These are phyloP conservation scores for Chascanopsetta lugubris DNA, from an alignment of 2,113 vertebrate species.

Conservation along the genomic window DNA sequence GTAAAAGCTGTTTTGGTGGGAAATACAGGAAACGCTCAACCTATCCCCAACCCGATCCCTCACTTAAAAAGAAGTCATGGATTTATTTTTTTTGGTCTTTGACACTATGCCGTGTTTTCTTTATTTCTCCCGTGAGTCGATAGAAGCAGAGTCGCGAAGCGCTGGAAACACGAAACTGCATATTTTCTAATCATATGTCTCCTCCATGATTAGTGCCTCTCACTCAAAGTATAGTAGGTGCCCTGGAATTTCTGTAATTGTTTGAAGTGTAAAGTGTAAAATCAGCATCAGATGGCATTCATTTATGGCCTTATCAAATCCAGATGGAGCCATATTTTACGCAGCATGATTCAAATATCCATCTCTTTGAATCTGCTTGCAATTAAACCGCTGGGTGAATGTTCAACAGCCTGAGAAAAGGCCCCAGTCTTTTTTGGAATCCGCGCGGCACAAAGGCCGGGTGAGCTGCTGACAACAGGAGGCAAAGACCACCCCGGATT, in stretches of 20 bases:
- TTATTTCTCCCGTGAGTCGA: neutral
- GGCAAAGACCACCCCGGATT: conserved; percentile 75
- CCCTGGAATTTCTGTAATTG: conserved; percentile 61
- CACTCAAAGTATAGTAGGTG: conserved; percentile 52
- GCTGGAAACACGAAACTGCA: conserved; percentile 18
- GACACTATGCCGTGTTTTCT: conserved; percentile 1
- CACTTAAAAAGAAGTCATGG: conserved; percentile 8
- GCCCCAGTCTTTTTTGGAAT: conserved; percentile 58
- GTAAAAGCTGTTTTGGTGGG: conserved; percentile 61
- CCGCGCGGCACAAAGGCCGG: conserved; percentile 50
- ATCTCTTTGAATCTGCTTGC: conserved; percentile 69
- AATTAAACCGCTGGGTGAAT: conserved; percentile 70
- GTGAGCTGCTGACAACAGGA: conserved; percentile 65
- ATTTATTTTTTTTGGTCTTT: conserved; percentile 38
- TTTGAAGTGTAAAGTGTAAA: conserved; percentile 74
- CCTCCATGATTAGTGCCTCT: conserved; percentile 43
- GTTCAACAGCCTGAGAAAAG: conserved; percentile 72
- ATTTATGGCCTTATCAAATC: conserved; percentile 66
- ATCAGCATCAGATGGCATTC: conserved; percentile 70
- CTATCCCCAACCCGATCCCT: too few relatives aligned
- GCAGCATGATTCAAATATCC: conserved; percentile 71
- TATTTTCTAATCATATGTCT: conserved; percentile 44
- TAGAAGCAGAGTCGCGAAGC: neutral
- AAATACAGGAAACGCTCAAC: conserved; percentile 39
- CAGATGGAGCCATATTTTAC: conserved; percentile 77